phyloP scores from a whole-genome alignment of 2,888 invertebrate species.

The Ornithoptera priamus region DNA sequence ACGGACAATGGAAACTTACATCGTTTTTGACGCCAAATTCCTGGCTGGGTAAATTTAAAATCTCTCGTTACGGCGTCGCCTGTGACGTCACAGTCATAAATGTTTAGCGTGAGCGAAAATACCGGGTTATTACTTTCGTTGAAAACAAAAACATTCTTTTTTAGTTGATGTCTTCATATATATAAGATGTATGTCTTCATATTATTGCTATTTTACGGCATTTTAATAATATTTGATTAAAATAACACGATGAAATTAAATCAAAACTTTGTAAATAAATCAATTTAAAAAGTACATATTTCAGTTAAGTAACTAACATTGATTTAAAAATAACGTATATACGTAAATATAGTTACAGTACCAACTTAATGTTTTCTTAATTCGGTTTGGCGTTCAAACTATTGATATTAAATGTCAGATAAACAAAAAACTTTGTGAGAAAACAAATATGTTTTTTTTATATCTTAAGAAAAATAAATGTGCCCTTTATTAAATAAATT shows the following conservation, averaged over 20 bases:
- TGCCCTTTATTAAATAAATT: neutral
- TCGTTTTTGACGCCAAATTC: slow-evolving; percentile 31
- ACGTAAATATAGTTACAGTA: neutral
- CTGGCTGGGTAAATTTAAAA: slow-evolving; percentile 54
- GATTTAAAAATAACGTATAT: neutral
- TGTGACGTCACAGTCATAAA: slow-evolving; percentile 50
- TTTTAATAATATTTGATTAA: too few relatives aligned
- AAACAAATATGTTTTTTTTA: neutral
- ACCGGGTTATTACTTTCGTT: slow-evolving; percentile 25
- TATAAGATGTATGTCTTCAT: too few relatives aligned
- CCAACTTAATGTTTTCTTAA: neutral
- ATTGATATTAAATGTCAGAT: neutral
- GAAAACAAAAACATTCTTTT: slow-evolving; percentile 19
- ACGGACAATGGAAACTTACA: slow-evolving; percentile 15
- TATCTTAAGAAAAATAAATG: neutral
- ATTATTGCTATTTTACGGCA: too few relatives aligned
- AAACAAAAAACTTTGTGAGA: neutral
- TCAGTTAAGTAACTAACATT: too few relatives aligned
- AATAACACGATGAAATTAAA: too few relatives aligned
- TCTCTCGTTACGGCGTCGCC: slow-evolving; percentile 50
- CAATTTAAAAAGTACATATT: too few relatives aligned
- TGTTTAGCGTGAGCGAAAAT: slow-evolving; percentile 39
- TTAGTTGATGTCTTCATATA: neutral
- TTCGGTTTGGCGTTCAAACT: neutral
- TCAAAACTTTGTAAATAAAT: too few relatives aligned